Conservation (phyloP, 2,113 vertebrate species). For the Triplophysa siluroides region DNA sequence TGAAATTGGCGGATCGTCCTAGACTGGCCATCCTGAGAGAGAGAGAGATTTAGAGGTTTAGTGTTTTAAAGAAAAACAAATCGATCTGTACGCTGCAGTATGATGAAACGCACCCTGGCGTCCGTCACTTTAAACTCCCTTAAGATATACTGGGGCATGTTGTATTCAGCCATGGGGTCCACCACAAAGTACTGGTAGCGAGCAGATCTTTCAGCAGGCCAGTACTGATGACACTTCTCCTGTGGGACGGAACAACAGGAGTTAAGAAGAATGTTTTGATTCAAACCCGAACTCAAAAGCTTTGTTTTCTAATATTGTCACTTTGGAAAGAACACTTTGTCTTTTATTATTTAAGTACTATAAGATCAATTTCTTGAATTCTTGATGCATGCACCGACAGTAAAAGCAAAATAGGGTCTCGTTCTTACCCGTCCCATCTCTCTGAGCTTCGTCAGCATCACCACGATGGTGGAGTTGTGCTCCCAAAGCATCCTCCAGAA, state of each 20-base stretch:
- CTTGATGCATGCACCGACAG: too few species aligned
- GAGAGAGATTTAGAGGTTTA: neutral
- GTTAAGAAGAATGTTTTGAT: neutral
- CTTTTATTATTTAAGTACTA: too few species aligned
- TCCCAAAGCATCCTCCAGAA: slow-evolving; percentile 99
- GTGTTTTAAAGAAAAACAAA: neutral
- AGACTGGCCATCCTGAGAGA: slow-evolving; percentile 89
- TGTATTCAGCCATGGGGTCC: slow-evolving; percentile 98
- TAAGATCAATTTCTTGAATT: too few species aligned
- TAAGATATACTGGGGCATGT: slow-evolving; percentile 99
- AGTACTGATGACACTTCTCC: slow-evolving; percentile 99
- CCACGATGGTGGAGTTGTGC: slow-evolving; percentile 96
- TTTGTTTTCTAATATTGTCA: too few species aligned
- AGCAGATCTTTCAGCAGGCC: slow-evolving; percentile 93
- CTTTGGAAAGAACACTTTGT: too few species aligned
- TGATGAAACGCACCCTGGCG: slow-evolving; percentile 81
- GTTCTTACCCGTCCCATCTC: slow-evolving; percentile 92
- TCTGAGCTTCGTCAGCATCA: slow-evolving; percentile 95
- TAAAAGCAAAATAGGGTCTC: too few species aligned
- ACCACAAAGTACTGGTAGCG: slow-evolving; percentile 98
- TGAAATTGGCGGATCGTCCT: slow-evolving; percentile 98
- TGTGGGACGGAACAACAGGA: slow-evolving; percentile 55
- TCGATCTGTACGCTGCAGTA: neutral
- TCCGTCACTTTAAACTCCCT: slow-evolving; percentile 97
- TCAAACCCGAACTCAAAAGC: neutral